Evolutionary conservation across 2,888 invertebrate genomes (phyloP), one percentile per base, ranked within the genome.

Genomic region (Leptothorax acervorum): DNA sequence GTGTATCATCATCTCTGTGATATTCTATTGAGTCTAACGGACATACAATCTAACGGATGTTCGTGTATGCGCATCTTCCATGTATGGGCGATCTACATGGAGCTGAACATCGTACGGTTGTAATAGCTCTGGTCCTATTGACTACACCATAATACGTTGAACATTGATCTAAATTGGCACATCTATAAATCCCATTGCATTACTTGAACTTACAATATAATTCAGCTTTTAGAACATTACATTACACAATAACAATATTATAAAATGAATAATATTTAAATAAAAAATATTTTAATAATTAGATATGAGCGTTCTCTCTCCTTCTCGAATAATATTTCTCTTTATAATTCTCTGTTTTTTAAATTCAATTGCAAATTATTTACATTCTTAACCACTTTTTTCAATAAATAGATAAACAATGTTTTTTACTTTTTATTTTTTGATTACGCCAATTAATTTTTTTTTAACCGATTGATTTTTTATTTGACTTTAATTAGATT

Each of bases 81-180:
- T 42, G 53, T 76, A 60, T 48, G 18, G 28, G 35, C 68, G 68
- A 79, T 79, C 48, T 48, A 79, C 78, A 35, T 35, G 57, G 23
- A 79, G 71, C 60, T 68, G 79, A 81, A 71, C 71, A 71, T 71
- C 48, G 60, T 70, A 81, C 79, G 70, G 71, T 81, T 81, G 71
- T 81, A 71, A 81, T 60, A 81, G 70, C 70, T 60, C 48, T 60
- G 79, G 39, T 81, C 9, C 70, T 71, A 71, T 81, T 81, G 60
- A 81, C 48, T 71, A 35, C 35, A 65, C 8, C 60, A 48, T 71
- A 81, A 81, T 81, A 71, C 28, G 28, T 51, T 48, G n/a, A 45
- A 66, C 57, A 68, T 78, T 66, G 55, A 55, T 35, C 79, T 71
- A 81, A 79, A 71, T 79, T 79, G 39, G 18, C 45, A 70, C 62